These are phyloP conservation scores for Sebastes glaucus DNA, from an alignment of 2,797 vertebrate genomes.

Conservation along the genomic window DNA sequence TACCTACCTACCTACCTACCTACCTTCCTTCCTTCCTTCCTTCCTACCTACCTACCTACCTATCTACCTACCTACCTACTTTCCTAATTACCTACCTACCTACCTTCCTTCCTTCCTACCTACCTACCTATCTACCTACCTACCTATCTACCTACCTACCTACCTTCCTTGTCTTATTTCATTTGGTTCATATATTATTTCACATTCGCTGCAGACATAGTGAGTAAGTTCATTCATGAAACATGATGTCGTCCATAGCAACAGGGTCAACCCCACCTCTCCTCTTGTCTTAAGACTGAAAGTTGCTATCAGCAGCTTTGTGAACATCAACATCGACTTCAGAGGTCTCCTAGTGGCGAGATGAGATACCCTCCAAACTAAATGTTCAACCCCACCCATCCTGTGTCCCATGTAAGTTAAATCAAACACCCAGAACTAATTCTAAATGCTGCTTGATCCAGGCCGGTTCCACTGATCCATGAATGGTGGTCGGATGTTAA, in stretches of 20 bases:
- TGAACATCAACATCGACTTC: not conserved
- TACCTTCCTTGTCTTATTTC: no score
- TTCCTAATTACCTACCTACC: accelerated
- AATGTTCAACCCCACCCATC: not conserved
- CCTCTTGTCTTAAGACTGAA: accelerated
- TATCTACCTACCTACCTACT: no score
- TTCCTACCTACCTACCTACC: no score
- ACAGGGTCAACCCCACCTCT: not conserved
- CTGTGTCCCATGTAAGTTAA: not conserved
- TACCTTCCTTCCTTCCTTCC: accelerated
- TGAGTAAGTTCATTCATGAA: not conserved
- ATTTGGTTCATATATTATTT: not conserved
- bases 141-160: no score
- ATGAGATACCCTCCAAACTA: not conserved
- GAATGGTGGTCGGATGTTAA: conserved; percentile 40
- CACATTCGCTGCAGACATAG: not conserved
- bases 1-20: no score
- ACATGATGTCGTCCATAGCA: not conserved
- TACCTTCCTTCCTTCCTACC: no score
- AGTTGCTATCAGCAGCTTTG: not conserved
- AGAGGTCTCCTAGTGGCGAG: not conserved
- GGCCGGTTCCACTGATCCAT: conserved; percentile 21
- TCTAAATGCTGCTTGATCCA: conserved; percentile 14
- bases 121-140: not conserved
- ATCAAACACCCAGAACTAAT: conserved; percentile 4